Evolutionary conservation across 2,888 invertebrate genomes (phyloP), one percentile per base, ranked within the genome.

Genomic region (Tholera decimalis): DNA sequence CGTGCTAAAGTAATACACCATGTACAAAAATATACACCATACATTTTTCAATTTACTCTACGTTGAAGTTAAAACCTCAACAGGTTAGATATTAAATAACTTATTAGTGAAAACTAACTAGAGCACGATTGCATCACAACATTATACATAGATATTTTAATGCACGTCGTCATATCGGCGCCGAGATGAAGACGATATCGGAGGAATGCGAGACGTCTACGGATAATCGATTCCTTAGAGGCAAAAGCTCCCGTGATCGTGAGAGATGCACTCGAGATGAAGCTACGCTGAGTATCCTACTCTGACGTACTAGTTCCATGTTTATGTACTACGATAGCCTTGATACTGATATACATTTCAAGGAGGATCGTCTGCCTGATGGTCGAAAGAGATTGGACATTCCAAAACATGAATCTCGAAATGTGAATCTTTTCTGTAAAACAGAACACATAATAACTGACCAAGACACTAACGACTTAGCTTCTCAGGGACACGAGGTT

Each of bases 171-270:
- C 80, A 84, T 79, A 85, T 74, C 73, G 79, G 78, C 77, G 80
- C 86, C 69, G 84, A 88, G 86, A 88, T 88, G 85, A 83, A 86
- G 83, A 80, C 82, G 88, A 85, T 89, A 88, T 88, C 85, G 80
- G 73, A 71, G 90, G 91, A 91, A 91, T 91, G 84, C 85, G 84
- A 87, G 85, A 85, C 86, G 87, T 87, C 86, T 84, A 78, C 80
- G 78, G 87, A 85, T 90, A 91, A 92, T 92, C 91, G 91, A 91
- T 90, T 89, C 86, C 86, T 84, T 70, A 77, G 83, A 84, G 85
- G 85, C 86, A 87, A 87, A 87, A 85, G 85, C 87, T 84, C 83
- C 79, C 75, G 76, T 76, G 85, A 86, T 85, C 86, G 84, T 82
- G 83, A 88, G 86, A 85, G 86, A 82, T 88, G 88, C 86, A 88